phyloP scores from a whole-genome alignment of 2,797 vertebrate species.

The Phaenicophaeus curvirostris region DNA sequence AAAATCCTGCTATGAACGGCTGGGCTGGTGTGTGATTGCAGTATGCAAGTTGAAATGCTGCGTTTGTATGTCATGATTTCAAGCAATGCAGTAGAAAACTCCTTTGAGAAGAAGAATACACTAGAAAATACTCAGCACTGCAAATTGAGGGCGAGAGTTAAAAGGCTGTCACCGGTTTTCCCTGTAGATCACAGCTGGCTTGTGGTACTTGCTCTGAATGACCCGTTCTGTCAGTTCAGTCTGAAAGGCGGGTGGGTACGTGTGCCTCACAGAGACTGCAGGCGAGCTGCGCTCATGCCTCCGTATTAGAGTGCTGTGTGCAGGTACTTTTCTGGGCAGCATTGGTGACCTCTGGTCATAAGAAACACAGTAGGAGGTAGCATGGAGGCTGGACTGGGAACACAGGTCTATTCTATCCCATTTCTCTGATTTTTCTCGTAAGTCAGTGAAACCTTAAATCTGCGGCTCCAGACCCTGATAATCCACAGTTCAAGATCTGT shows the following conservation, averaged over 20 bases:
- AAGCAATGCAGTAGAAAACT: background rate
- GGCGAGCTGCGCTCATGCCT: background rate
- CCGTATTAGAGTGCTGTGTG: rapidly evolving
- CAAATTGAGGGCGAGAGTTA: background rate
- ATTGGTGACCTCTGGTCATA: background rate
- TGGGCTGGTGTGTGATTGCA: rapidly evolving
- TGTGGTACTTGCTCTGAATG: background rate
- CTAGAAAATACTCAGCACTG: background rate
- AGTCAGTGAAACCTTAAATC: background rate
- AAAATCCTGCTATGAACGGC: background rate
- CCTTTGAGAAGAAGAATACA: background rate
- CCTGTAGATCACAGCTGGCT: background rate
- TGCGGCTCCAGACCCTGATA: background rate
- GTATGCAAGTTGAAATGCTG: background rate
- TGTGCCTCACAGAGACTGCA: background rate
- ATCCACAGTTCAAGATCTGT: background rate
- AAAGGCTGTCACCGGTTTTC: background rate
- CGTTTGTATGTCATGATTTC: background rate
- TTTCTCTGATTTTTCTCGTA: background rate
- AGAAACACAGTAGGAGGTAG: background rate
- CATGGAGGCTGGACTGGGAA: background rate
- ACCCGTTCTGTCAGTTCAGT: background rate
- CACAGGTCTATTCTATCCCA: background rate
- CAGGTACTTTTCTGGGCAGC: background rate
- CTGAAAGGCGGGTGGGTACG: rapidly evolving